Evolutionary conservation across 1,140 invertebrate genomes (phyloP).

Genomic region (Anadara kagoshimensis): DNA sequence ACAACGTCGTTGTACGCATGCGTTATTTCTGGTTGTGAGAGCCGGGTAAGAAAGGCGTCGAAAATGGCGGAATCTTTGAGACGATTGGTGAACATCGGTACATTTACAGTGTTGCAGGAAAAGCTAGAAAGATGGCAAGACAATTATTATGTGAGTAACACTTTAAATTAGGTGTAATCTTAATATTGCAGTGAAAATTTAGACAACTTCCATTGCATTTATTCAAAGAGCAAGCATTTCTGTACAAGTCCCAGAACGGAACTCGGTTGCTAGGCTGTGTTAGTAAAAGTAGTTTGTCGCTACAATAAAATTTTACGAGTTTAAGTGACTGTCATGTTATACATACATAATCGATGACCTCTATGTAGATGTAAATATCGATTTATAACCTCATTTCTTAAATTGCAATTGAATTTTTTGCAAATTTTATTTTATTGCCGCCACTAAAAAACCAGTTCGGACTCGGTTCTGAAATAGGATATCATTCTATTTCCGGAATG

Average conservation of each 20-base stretch:
- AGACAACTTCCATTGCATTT: background rate
- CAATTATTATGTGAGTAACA: conserved; percentile 69
- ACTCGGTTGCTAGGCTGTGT: conserved; percentile 29
- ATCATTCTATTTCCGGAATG: too few species aligned
- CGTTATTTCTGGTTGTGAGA: conserved; percentile 19
- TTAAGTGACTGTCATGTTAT: too few species aligned
- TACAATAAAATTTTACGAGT: too few species aligned
- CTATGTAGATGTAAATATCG: too few species aligned
- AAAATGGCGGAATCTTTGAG: conserved; percentile 73
- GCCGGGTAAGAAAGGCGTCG: conserved; percentile 52
- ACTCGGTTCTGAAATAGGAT: too few species aligned
- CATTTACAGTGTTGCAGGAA: conserved; percentile 70
- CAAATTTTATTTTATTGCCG: too few species aligned
- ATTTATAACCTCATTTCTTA: too few species aligned
- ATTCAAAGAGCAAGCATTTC: background rate
- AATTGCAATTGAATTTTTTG: too few species aligned
- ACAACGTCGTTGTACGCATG: conserved; percentile 18
- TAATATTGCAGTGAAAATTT: background rate
- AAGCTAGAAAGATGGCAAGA: conserved; percentile 70
- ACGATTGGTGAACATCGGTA: conserved; percentile 69
- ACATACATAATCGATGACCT: too few species aligned
- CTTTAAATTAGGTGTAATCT: background rate
- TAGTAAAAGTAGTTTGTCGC: too few species aligned
- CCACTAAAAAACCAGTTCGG: too few species aligned
- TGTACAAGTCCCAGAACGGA: conserved; percentile 6